These are phyloP conservation scores for Triplophysa dalaica DNA, from an alignment of 2,113 vertebrate genomes.

Conservation along the genomic window DNA sequence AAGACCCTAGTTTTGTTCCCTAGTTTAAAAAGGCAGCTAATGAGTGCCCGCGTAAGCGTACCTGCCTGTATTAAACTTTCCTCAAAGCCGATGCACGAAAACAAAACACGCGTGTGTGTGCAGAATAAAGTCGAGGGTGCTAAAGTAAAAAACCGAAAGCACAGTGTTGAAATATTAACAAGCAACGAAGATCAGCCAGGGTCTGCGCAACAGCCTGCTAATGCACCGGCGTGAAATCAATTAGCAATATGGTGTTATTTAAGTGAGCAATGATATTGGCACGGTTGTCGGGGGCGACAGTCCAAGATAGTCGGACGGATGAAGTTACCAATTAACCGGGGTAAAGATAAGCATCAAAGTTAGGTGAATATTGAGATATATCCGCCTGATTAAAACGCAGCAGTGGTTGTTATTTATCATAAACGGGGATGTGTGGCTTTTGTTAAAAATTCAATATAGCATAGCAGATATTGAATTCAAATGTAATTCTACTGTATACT, in stretches of 20 bases:
- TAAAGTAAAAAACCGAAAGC: slow-evolving; percentile 46
- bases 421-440: slow-evolving; percentile 15
- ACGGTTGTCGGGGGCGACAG: slow-evolving; percentile 33
- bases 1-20: not conserved
- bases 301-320: slow-evolving; percentile 53
- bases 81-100: slow-evolving; percentile 27
- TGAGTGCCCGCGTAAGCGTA: not conserved
- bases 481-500: too few relatives aligned
- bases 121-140: slow-evolving; percentile 32
- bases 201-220: slow-evolving; percentile 71
- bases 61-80: slow-evolving; percentile 19
- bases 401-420: slow-evolving; percentile 14
- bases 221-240: slow-evolving; percentile 69
- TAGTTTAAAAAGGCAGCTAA: not conserved
- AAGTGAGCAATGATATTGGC: slow-evolving; percentile 54
- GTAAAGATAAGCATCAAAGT: slow-evolving; percentile 12
- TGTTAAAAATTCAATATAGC: too few relatives aligned
- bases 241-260: slow-evolving; percentile 67
- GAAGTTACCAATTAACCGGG: slow-evolving; percentile 60
- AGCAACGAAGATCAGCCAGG: slow-evolving; percentile 57
- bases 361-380: slow-evolving; percentile 29
- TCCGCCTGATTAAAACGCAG: slow-evolving; percentile 56
- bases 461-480: too few relatives aligned
- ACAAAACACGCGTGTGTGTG: slow-evolving; percentile 56
- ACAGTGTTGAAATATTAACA: slow-evolving; percentile 69